Base-by-base conservation (phyloP, 2,888 invertebrate species). In the Stramonita haemastoma region DNA sequence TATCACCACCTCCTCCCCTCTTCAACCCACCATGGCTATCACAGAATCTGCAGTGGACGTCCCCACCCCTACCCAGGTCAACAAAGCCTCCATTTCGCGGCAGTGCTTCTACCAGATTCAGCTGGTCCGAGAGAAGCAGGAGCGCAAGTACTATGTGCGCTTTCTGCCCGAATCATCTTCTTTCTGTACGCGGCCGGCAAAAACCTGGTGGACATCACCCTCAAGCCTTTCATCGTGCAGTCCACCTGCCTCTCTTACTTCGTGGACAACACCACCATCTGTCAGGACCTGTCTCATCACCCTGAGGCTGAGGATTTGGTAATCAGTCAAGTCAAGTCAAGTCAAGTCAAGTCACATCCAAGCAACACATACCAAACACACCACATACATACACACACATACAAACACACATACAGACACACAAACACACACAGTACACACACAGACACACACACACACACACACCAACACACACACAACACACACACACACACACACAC, bases 101-200 rank as follows among this genome's bases (percentile, higher is more conserved):
- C 89, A 89, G 77, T 70, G 70, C 29, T 89, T 89, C 60, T 89
- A 89, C 89, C 89, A 89, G 89, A 85, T 84, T 56, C 60, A 89
- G 73, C 84, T 89, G 46, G 89, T 89, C 1, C 66, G 73, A 13
- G 73, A 70, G 56, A 85, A 89, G 15, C 89, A 89, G 85, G 84
- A 83, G 2, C 73, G 66, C 19, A 89, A 89, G 73, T 89, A 84
- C 85, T 89, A 89, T 85, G 46, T 73, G 29, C 70, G 91, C 15
- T 94, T 92, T 86, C 92, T 92, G 19, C 94, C 95, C 17, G 95
- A 95, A 32, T 94, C 19, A 92, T 95, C 22, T 95, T 95, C 90
- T 93, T 95, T 85, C 81, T 95, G 17, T 95, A 95, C 92, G 95
- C 95, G 86, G 92, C 94, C 0, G 95, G 93, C 22, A 95, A 95